Conservation (phyloP, 2,888 invertebrate genomes). For the Polymixis flavicincta region DNA sequence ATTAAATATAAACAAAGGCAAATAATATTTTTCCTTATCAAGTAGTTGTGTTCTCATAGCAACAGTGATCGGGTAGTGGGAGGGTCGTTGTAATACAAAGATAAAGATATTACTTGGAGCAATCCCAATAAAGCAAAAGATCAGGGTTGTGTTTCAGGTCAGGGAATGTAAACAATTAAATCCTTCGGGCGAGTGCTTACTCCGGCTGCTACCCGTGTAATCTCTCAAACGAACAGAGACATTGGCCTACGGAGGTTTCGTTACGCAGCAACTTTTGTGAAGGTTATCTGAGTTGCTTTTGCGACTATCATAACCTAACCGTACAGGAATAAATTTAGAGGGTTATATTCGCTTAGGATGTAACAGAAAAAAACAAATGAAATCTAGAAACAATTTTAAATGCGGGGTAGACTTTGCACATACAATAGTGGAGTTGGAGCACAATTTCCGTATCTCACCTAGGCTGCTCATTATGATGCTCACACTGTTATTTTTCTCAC, state of each 20-base stretch:
- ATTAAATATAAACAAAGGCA: constrained; percentile 41
- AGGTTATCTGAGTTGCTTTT: constrained; percentile 18
- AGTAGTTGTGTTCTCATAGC: constrained; percentile 40
- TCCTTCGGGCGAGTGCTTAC: constrained; percentile 58
- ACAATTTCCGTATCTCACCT: constrained; percentile 24
- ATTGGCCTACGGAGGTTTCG: constrained; percentile 40
- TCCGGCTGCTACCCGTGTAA: constrained; percentile 61
- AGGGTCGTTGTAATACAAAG: constrained; percentile 43
- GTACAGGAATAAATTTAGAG: background rate
- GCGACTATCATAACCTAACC: constrained; percentile 7
- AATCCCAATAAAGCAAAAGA: constrained; percentile 62
- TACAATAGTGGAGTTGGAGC: constrained; percentile 11
- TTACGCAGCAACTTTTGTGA: constrained; percentile 33
- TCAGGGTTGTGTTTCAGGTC: constrained; percentile 64
- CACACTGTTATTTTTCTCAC: constrained; percentile 52
- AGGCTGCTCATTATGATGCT: constrained; percentile 30
- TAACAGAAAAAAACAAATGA: background rate
- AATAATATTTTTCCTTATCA: constrained; percentile 38
- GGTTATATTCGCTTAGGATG: background rate
- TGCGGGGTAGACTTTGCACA: constrained; percentile 22
- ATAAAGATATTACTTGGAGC: constrained; percentile 54
- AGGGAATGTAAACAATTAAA: constrained; percentile 68
- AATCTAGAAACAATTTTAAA: constrained; percentile 24
- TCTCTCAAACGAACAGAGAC: constrained; percentile 54
- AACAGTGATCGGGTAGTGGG: constrained; percentile 18